These are phyloP conservation scores for Fundulus diaphanus DNA, from an alignment of 2,797 vertebrate species.

Conservation along the genomic window DNA sequence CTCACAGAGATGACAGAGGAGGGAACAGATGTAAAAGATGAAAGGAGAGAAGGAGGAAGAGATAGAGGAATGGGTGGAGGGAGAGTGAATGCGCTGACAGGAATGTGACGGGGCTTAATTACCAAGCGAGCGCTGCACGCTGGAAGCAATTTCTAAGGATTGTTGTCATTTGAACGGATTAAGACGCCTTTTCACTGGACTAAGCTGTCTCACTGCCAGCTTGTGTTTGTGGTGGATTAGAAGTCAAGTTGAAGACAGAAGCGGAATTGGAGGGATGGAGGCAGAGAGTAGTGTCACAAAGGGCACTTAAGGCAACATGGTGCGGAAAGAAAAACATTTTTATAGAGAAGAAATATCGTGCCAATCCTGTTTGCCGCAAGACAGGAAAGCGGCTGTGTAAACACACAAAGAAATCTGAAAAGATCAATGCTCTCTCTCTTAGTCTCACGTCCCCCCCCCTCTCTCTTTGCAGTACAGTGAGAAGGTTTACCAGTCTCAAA, in stretches of 20 bases:
- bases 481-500: conserved; percentile 25
- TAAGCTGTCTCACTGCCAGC: conserved; percentile 67
- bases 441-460: neutral
- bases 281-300: conserved; percentile 21
- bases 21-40: conserved; percentile 49
- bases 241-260: conserved; percentile 45
- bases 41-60: conserved; percentile 27
- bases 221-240: conserved; percentile 68
- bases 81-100: conserved; percentile 66
- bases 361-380: conserved; percentile 10
- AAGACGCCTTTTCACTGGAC: conserved; percentile 70
- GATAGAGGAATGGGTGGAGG: conserved; percentile 15
- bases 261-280: conserved; percentile 34
- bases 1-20: conserved; percentile 41
- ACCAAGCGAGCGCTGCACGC: conserved; percentile 51
- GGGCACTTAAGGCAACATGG: conserved; percentile 19
- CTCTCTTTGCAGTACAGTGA: conserved; percentile 1
- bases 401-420: conserved; percentile 14
- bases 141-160: conserved; percentile 75
- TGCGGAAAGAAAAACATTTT: neutral
- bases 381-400: conserved; percentile 20
- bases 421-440: conserved; percentile 14
- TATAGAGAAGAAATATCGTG: conserved; percentile 4
- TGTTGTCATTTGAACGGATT: conserved; percentile 80
- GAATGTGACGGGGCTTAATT: conserved; percentile 82